These are phyloP conservation scores for Sclerurus mexicanus DNA, from an alignment of 2,113 vertebrate genomes.

Conservation along the genomic window DNA sequence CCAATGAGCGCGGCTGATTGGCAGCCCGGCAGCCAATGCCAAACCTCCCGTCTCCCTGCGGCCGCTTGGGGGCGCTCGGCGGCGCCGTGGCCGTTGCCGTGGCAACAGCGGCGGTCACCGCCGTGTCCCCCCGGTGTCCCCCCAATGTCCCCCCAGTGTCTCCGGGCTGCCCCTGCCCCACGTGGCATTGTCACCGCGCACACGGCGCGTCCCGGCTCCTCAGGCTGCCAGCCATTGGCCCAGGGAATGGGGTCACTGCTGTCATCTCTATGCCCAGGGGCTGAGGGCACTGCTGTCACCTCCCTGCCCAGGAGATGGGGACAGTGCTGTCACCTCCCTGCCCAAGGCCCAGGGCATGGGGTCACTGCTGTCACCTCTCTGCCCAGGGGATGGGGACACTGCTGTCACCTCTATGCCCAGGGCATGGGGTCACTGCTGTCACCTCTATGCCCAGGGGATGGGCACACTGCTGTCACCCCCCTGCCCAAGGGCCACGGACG, in stretches of 20 bases:
- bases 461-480: background rate
- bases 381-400: background rate
- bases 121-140: background rate
- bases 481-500: background rate
- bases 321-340: background rate
- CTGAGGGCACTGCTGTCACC: too few relatives aligned
- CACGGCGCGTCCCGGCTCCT: accelerated
- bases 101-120: background rate
- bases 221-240: too few relatives aligned
- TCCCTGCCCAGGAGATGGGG: background rate
- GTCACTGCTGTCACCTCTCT: too few relatives aligned
- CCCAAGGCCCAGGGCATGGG: too few relatives aligned
- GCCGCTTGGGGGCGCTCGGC: background rate
- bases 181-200: accelerated
- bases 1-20: background rate
- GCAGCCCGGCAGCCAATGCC: background rate
- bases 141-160: background rate
- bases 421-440: background rate
- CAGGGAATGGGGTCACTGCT: too few relatives aligned
- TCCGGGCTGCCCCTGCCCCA: background rate
- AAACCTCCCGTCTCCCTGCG: accelerated
- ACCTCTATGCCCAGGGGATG: background rate
- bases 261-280: too few relatives aligned
- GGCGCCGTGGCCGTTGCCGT: background rate
- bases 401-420: background rate